Evolutionary conservation across 1,140 invertebrate species (phyloP).

Genomic region (Zaprionus inermis): DNA sequence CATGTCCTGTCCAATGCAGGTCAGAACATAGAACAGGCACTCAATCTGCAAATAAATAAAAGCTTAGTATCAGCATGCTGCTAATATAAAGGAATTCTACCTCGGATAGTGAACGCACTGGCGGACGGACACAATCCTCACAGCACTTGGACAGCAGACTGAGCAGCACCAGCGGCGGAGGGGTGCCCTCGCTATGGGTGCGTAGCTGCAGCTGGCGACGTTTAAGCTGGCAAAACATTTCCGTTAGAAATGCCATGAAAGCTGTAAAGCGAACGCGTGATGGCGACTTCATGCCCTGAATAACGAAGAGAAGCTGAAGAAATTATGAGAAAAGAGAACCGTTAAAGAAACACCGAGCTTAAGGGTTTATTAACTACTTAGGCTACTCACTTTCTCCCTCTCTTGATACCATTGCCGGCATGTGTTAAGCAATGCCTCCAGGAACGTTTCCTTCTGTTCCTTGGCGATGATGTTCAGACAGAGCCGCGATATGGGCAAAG

Average conservation of each 20-base stretch:
- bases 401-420: slow-evolving; percentile 96
- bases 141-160: slow-evolving; percentile 93
- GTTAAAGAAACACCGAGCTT: not conserved
- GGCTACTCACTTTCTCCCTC: slow-evolving; percentile 86
- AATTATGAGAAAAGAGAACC: not conserved
- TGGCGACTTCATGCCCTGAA: slow-evolving; percentile 82
- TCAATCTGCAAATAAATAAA: slow-evolving; percentile 87
- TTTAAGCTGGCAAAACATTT: slow-evolving; percentile 94
- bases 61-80: not conserved
- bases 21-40: slow-evolving; percentile 93
- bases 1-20: slow-evolving; percentile 93
- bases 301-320: slow-evolving; percentile 73
- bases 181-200: slow-evolving; percentile 88
- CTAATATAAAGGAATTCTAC: slow-evolving; percentile 79
- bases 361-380: not conserved
- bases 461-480: slow-evolving; percentile 94
- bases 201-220: slow-evolving; percentile 89
- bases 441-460: slow-evolving; percentile 93
- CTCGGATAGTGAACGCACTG: slow-evolving; percentile 91
- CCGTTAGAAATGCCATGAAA: slow-evolving; percentile 94
- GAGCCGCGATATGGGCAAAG: slow-evolving; percentile 91
- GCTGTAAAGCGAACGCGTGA: slow-evolving; percentile 89
- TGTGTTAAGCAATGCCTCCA: slow-evolving; percentile 94
- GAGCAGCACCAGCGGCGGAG: slow-evolving; percentile 90
- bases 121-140: slow-evolving; percentile 91